Conservation (phyloP, 2,797 vertebrate genomes). For the Aselliscus stoliczkanus region DNA sequence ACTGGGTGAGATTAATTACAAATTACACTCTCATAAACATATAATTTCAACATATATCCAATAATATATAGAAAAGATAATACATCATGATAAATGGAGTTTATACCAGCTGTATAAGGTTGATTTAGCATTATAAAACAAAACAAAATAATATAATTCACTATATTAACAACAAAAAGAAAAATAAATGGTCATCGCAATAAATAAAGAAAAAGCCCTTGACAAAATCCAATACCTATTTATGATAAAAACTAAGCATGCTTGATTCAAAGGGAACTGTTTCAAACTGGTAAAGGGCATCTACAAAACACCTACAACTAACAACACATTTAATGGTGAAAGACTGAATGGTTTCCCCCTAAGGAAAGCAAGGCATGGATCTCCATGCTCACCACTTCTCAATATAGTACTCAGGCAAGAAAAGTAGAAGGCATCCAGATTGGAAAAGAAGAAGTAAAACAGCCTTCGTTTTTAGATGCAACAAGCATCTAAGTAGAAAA, state of each 20-base stretch:
- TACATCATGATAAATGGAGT: not conserved
- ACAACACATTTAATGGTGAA: not conserved
- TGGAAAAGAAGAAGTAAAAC: not conserved
- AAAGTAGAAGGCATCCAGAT: not conserved
- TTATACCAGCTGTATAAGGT: not conserved
- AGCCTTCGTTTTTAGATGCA: not conserved
- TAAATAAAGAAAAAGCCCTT: not conserved
- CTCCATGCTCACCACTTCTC: not conserved
- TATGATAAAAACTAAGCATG: not conserved
- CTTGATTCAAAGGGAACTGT: not conserved
- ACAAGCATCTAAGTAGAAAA: not conserved
- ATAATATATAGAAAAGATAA: not conserved
- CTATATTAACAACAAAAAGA: not conserved
- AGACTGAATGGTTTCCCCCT: not conserved
- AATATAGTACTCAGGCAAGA: not conserved
- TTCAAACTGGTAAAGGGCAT: not conserved
- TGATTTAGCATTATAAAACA: not conserved
- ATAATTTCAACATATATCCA: not conserved
- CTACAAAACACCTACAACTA: not conserved
- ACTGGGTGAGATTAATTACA: not conserved
- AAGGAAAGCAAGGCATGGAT: not conserved
- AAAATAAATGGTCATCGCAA: not conserved
- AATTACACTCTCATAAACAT: not conserved
- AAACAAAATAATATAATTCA: not conserved
- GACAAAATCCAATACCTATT: not conserved